These are phyloP conservation scores for Neelides folsomi DNA, from an alignment of 2,888 invertebrate genomes.

Conservation along the genomic window DNA sequence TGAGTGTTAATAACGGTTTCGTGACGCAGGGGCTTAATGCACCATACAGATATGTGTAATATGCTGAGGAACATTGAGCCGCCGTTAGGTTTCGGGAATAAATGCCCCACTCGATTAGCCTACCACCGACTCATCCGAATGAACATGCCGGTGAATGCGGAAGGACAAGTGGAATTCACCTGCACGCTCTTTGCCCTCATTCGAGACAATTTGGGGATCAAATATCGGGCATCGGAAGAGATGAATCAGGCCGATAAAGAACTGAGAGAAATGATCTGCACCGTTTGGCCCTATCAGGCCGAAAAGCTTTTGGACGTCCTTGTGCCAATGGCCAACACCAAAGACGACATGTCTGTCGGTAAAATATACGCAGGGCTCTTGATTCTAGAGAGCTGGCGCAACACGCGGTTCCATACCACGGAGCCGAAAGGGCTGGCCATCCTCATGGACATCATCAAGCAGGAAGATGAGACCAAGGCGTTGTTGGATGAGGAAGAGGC, in stretches of 20 bases:
- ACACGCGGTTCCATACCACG: constrained; percentile 38
- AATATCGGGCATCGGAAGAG: constrained; percentile 94
- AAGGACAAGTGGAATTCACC: constrained; percentile 94
- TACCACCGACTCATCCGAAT: constrained; percentile 97
- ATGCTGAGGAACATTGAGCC: constrained; percentile 99
- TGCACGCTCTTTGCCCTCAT: constrained; percentile 96
- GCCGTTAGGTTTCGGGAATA: constrained; percentile 97
- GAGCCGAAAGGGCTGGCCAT: no score
- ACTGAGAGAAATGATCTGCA: constrained; percentile 80
- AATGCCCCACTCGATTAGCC: constrained; percentile 96
- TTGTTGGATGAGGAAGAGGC: no score
- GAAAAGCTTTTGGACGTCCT: constrained; percentile 91
- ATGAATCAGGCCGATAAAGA: constrained; percentile 98
- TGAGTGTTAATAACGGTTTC: constrained; percentile 34
- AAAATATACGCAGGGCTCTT: constrained; percentile 94
- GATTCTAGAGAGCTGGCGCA: constrained; percentile 91
- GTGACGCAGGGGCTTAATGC: constrained; percentile 74
- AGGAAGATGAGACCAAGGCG: no score
- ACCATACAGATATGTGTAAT: constrained; percentile 98
- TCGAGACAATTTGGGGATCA: constrained; percentile 94
- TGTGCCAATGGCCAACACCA: constrained; percentile 62
- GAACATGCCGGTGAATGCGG: constrained; percentile 97
- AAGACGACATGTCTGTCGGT: constrained; percentile 76
- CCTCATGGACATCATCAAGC: no score
- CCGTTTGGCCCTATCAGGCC: constrained; percentile 96